Evolutionary conservation across 2,888 invertebrate genomes (phyloP).

Genomic region (Catocala fraxini): DNA sequence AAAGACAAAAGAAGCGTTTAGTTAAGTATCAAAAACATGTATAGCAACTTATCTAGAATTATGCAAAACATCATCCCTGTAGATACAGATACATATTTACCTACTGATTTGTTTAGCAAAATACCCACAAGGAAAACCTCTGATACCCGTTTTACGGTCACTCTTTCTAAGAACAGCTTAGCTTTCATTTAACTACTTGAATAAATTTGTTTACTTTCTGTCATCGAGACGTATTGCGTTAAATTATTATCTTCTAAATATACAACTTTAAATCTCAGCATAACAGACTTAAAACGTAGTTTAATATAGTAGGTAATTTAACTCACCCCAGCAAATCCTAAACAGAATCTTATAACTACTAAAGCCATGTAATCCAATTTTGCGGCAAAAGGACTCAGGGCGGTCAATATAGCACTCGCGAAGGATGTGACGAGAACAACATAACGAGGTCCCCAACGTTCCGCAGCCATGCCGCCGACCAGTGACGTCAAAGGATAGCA

Average conservation of each 20-base stretch:
- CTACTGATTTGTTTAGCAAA: no score
- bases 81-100: no score
- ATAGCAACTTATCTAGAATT: not conserved
- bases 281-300: constrained; percentile 2
- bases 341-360: constrained; percentile 86
- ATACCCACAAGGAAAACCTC: not conserved
- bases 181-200: no score
- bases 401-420: constrained; percentile 86
- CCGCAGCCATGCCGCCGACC: constrained; percentile 90
- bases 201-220: no score
- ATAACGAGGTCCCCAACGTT: constrained; percentile 89
- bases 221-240: no score
- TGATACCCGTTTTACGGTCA: not conserved
- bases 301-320: not conserved
- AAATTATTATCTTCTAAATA: not conserved
- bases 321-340: constrained; percentile 89
- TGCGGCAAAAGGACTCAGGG: constrained; percentile 88
- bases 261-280: not conserved
- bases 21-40: no score
- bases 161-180: constrained; percentile 7
- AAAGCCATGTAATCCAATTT: constrained; percentile 85
- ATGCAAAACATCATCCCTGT: no score
- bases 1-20: no score
- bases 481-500: constrained; percentile 90
- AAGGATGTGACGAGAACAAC: constrained; percentile 86